Percentiles rank a stretch among this genome's conserved stretches.
phyloP scores from a whole-genome alignment of 35 echinoderm and acorn worm genomes.

The Hemicentrotus pulcherrimus region DNA sequence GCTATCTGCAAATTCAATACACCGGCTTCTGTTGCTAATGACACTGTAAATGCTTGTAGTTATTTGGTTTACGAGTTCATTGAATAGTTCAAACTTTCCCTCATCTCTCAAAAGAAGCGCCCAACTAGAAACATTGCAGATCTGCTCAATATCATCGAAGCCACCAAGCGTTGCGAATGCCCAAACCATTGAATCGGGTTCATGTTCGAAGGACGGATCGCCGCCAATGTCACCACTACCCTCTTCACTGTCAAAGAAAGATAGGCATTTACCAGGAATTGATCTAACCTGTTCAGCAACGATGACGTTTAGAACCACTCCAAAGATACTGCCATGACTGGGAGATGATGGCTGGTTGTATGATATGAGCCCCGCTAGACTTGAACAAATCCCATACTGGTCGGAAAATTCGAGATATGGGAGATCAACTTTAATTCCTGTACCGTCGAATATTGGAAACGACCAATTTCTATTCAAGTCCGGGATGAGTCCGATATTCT shows the following conservation, averaged over 20 bases:
- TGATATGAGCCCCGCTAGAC: background rate
- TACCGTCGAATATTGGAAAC: background rate
- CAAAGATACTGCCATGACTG: background rate
- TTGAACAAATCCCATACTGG: background rate
- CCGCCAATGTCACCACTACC: background rate
- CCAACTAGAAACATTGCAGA: background rate
- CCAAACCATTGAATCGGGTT: background rate
- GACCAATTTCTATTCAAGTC: background rate
- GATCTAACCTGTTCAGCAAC: background rate
- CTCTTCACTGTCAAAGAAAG: background rate
- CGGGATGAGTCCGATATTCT: background rate
- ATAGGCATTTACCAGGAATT: background rate
- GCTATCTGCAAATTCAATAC: background rate
- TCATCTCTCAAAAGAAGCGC: background rate
- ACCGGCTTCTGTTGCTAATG: background rate
- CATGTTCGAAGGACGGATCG: background rate
- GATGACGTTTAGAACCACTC: background rate
- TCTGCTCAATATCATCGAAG: background rate
- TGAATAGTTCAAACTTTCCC: background rate
- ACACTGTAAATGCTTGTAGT: background rate
- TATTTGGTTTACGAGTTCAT: conserved; percentile 15
- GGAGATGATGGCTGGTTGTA: background rate
- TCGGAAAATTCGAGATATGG: background rate
- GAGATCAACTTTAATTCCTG: background rate
- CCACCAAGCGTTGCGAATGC: background rate